These are phyloP conservation scores for Sinosuthora webbiana DNA, from an alignment of 2,113 vertebrate genomes.

Conservation along the genomic window DNA sequence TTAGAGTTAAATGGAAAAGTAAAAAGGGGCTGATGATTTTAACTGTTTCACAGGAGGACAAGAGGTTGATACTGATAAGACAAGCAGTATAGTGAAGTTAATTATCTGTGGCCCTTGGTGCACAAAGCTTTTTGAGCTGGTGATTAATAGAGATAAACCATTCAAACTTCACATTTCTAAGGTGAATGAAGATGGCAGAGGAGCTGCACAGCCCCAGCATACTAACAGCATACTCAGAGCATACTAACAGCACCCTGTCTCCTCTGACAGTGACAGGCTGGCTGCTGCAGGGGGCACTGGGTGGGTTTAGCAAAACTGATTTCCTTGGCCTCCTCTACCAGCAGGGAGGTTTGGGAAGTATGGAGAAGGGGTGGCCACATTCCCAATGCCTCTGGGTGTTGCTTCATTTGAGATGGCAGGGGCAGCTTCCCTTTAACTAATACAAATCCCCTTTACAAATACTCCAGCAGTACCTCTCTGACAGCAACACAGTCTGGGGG, in stretches of 20 bases:
- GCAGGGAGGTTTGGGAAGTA: neutral
- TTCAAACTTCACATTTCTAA: conserved; percentile 73
- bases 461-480: fast-evolving
- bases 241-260: conserved; percentile 14
- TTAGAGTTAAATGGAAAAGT: conserved; percentile 76
- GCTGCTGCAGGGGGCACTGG: neutral
- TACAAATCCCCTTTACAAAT: neutral
- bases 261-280: neutral
- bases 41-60: conserved; percentile 82
- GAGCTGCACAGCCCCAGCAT: conserved; percentile 23
- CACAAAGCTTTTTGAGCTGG: conserved; percentile 73
- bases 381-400: neutral
- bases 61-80: conserved; percentile 82
- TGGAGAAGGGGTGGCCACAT: neutral
- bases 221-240: conserved; percentile 45
- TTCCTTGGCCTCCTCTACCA: neutral
- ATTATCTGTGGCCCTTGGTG: conserved; percentile 71
- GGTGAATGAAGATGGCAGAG: conserved; percentile 71
- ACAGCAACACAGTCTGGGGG: neutral
- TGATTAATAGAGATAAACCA: conserved; percentile 76
- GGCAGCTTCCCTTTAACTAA: neutral
- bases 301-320: neutral
- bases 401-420: neutral
- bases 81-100: conserved; percentile 73
- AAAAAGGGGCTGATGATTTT: conserved; percentile 80